These are phyloP conservation scores for Pediacus dermestoides DNA, from an alignment of 2,888 invertebrate species.

Conservation along the genomic window DNA sequence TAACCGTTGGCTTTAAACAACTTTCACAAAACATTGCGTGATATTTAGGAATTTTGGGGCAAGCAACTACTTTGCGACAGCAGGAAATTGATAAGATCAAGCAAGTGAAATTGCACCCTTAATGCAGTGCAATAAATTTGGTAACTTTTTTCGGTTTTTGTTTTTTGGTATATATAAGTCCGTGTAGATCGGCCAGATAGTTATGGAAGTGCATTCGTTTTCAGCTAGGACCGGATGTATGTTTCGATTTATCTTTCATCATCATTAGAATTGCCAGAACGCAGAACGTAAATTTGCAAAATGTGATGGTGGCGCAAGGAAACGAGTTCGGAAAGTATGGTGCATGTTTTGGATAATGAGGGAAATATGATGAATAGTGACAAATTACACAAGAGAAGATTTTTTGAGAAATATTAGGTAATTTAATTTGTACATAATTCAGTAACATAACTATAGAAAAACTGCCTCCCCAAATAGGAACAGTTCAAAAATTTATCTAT, in stretches of 20 bases:
- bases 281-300: not conserved
- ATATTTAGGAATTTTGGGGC: slow-evolving; percentile 6
- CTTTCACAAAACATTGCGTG: slow-evolving; percentile 15
- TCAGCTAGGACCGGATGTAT: slow-evolving; percentile 14
- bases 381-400: too few species aligned
- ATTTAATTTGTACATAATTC: too few species aligned
- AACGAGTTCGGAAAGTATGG: too few species aligned
- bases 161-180: slow-evolving; percentile 6
- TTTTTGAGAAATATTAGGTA: too few species aligned
- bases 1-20: slow-evolving; percentile 4
- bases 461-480: too few species aligned
- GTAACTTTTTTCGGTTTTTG: slow-evolving; percentile 16
- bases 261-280: slow-evolving; percentile 12
- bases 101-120: slow-evolving; percentile 25
- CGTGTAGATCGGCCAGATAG: slow-evolving; percentile 21
- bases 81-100: slow-evolving; percentile 23
- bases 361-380: too few species aligned
- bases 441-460: too few species aligned
- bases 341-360: too few species aligned
- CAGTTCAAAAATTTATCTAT: too few species aligned
- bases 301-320: too few species aligned
- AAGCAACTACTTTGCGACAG: slow-evolving; percentile 10
- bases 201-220: slow-evolving; percentile 21
- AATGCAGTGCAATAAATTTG: slow-evolving; percentile 23
- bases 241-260: slow-evolving; percentile 13